Conservation (phyloP, 2,888 invertebrate genomes). For the Epirrita christyi region DNA sequence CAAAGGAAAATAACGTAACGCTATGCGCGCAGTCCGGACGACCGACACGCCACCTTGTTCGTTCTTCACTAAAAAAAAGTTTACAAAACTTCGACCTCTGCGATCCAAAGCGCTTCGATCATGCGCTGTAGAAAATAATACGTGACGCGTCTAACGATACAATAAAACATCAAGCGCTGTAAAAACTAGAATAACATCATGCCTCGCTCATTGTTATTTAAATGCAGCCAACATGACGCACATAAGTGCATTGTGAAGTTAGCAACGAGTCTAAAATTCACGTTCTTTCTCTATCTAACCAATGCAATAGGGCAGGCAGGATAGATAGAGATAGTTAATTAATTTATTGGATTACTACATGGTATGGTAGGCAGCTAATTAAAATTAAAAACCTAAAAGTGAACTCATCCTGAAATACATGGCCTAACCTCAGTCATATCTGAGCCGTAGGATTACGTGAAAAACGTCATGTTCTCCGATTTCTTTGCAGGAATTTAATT, state of each 20-base stretch:
- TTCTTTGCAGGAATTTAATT: too few relatives aligned
- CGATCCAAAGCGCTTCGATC: slow-evolving; percentile 48
- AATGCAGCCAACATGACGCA: slow-evolving; percentile 82
- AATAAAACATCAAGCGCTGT: slow-evolving; percentile 50
- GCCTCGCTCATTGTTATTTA: slow-evolving; percentile 80
- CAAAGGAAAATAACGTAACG: slow-evolving; percentile 53
- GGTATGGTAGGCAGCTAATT: too few relatives aligned
- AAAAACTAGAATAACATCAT: slow-evolving; percentile 45
- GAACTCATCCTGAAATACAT: too few relatives aligned
- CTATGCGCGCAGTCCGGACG: slow-evolving; percentile 61
- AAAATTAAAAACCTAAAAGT: too few relatives aligned
- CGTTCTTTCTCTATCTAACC: slow-evolving; percentile 47
- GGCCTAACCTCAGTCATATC: too few relatives aligned
- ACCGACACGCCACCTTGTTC: slow-evolving; percentile 52
- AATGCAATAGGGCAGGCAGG: too few relatives aligned
- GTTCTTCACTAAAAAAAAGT: slow-evolving; percentile 64
- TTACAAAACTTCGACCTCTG: slow-evolving; percentile 68
- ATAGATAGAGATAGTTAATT: slow-evolving; percentile 44
- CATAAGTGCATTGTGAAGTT: slow-evolving; percentile 66
- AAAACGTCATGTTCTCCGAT: too few relatives aligned
- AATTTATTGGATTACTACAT: too few relatives aligned
- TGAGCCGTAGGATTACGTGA: too few relatives aligned
- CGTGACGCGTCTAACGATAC: slow-evolving; percentile 16
- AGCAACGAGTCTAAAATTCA: slow-evolving; percentile 42
- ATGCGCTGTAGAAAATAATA: slow-evolving; percentile 34